phyloP scores from a whole-genome alignment of 2,797 vertebrate species.

The Neopelma chrysocephalum region DNA sequence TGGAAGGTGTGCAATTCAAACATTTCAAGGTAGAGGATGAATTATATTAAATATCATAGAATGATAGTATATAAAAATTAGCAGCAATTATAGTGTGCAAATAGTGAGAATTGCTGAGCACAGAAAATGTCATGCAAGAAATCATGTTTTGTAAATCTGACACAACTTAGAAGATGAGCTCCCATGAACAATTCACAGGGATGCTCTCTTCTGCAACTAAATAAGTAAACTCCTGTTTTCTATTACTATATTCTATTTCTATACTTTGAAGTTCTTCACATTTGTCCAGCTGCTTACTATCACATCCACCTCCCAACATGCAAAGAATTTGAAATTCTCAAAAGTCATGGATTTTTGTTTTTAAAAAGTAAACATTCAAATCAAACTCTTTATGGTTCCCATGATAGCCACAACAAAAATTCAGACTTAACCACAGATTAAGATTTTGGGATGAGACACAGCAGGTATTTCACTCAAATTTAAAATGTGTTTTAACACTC shows the following conservation, averaged over 20 bases:
- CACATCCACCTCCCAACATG: background rate
- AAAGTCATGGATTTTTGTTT: background rate
- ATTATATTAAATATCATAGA: background rate
- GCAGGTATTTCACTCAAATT: background rate
- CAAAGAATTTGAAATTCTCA: background rate
- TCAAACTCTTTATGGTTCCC: background rate
- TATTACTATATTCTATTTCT: background rate
- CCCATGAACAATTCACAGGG: background rate
- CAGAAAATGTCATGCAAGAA: background rate
- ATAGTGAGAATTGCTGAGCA: background rate
- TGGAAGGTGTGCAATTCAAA: background rate
- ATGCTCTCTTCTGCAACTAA: background rate
- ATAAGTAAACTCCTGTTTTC: background rate
- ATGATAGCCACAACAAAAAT: background rate
- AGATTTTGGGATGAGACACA: background rate
- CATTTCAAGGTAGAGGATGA: background rate
- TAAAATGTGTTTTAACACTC: background rate
- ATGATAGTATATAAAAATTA: background rate
- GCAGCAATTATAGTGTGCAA: background rate
- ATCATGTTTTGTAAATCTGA: background rate
- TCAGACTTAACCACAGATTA: background rate
- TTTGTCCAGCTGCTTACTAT: slow-evolving; percentile 25
- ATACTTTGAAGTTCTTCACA: background rate
- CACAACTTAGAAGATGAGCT: background rate
- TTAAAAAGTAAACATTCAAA: background rate